phyloP scores from a whole-genome alignment of 53 echinoderm and acorn worm species.

The Holothuria leucospilota region DNA sequence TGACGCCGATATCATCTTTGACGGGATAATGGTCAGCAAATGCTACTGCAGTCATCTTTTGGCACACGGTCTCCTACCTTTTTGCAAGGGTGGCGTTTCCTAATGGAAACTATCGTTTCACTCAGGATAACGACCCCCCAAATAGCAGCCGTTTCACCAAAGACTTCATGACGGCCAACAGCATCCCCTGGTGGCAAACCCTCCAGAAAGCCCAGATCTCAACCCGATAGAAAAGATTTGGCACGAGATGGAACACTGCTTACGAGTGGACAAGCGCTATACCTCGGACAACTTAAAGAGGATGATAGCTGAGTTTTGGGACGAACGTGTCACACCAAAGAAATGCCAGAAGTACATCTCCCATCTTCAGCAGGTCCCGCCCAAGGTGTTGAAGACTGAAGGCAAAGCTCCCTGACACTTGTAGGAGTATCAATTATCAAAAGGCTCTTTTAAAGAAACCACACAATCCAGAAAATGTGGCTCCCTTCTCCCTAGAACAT shows the following conservation, averaged over 20 bases:
- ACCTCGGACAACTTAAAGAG: conserved; percentile 9
- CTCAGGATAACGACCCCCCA: conserved; percentile 27
- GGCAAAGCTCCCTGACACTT: conserved; percentile 34
- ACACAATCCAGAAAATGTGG: background rate
- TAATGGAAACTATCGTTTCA: conserved; percentile 1
- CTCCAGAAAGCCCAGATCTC: conserved; percentile 15
- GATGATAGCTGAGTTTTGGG: conserved; percentile 17
- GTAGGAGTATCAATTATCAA: background rate
- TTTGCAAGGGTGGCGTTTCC: conserved; percentile 1
- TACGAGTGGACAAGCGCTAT: background rate
- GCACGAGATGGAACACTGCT: conserved; percentile 15
- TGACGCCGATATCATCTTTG: conserved; percentile 19
- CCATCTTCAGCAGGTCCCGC: conserved; percentile 38
- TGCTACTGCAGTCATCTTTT: background rate
- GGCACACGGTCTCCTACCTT: background rate
- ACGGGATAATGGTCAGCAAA: conserved; percentile 35
- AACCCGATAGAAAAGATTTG: conserved; percentile 28
- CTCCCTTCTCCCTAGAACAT: background rate
- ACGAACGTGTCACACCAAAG: background rate
- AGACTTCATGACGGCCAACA: background rate
- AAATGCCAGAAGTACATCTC: conserved; percentile 35
- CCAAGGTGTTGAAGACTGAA: background rate
- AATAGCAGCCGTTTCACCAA: conserved; percentile 16
- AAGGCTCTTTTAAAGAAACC: conserved; percentile 2
- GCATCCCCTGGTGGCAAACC: conserved; percentile 25